Evolutionary conservation across 2,113 vertebrate species (phyloP), one percentile per base, ranked within the genome.

Genomic region (Cryptoleucopteryx plumbea): DNA sequence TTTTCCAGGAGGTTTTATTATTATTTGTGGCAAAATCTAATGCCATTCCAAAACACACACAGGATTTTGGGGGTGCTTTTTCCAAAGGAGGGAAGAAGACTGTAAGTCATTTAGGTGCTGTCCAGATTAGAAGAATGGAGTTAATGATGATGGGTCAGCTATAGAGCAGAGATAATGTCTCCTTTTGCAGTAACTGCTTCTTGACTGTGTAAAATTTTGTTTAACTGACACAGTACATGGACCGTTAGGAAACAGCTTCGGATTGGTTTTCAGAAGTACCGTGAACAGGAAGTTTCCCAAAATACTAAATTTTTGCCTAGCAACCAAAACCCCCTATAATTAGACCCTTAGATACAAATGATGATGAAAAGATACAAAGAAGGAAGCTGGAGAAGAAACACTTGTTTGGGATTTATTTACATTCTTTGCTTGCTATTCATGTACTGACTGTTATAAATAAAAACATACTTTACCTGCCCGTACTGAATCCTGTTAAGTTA

Each of bases 271-370:
- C 65, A 77, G 31, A 90, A 85, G 52, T 53, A 91, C 7, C 1
- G 5, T 59, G 90, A 94, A 79, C 94, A 94, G 87, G 84, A 94
- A 94, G 82, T 77, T 97, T 94, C 94, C 85, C 87, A 73, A 93
- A 97, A 97, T 93, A 96, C 78, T 48, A 5, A 5, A n/a, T 96
- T 91, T 96, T 94, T 91, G 92, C 96, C 82, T 94, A 96, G 96
- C 94, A 97, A 97, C 96, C 34, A 22, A 90, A 45, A 63, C 25
- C 40, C 66, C 19, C 87, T 96, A 93, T 93, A 86, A 82, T 96
- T 87, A 94, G 95, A 83, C 38, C 12, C 81, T 89, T 71, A 81
- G 92, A 79, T 72, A 70, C 58, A 56, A 87, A 43, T 52, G 68
- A 79, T n/a, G 45, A 40, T 34, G 25, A 82, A 45, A 86, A 75